Conservation (phyloP, 2,113 vertebrate genomes). For the Saccopteryx bilineata region DNA sequence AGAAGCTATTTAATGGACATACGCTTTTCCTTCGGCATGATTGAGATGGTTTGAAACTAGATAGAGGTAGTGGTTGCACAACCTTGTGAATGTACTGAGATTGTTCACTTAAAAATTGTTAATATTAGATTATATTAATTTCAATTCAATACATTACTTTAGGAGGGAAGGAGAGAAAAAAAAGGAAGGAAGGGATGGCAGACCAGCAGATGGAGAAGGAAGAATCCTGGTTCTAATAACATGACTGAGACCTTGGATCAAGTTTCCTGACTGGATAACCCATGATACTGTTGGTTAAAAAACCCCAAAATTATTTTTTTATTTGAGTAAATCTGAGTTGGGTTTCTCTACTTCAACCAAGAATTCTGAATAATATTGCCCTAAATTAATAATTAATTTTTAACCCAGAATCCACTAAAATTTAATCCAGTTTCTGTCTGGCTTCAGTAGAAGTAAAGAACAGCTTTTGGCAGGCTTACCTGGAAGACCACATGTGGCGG, state of each 20-base stretch:
- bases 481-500: not conserved
- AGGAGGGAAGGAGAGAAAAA: not conserved
- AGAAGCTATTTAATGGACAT: not conserved
- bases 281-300: not conserved
- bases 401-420: not conserved
- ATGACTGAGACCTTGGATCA: not conserved
- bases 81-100: not conserved
- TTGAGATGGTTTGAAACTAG: not conserved
- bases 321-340: not conserved
- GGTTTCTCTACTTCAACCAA: not conserved
- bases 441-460: not conserved
- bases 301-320: not conserved
- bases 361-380: not conserved
- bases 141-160: conserved; percentile 30
- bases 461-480: not conserved
- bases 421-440: not conserved
- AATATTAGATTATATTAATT: not conserved
- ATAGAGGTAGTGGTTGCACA: not conserved
- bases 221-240: not conserved
- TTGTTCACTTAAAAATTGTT: conserved; percentile 9
- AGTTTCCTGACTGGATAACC: not conserved
- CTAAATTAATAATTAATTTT: conserved; percentile 9
- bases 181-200: not conserved
- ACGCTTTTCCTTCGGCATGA: not conserved
- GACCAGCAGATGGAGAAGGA: not conserved